Evolutionary conservation across 2,113 vertebrate genomes (phyloP).

Genomic region (Hystrix brachyura): DNA sequence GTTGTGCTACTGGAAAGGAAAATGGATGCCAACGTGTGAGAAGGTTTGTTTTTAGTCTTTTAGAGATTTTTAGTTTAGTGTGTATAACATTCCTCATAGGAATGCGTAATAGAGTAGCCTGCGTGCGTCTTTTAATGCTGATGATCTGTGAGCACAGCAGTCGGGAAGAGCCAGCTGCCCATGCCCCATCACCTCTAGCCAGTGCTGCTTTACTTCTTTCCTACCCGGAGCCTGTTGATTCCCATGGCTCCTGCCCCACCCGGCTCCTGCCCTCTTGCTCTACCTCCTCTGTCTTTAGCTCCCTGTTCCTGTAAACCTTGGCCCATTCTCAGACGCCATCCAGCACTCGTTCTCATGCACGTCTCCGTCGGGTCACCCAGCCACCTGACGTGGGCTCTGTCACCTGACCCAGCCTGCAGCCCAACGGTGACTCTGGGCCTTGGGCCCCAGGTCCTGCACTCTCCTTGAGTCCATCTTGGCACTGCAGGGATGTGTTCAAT

Average conservation of each 20-base stretch:
- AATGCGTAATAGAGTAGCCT: neutral
- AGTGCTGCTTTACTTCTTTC: neutral
- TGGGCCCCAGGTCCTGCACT: neutral
- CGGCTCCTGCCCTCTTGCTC: neutral
- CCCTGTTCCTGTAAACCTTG: fast-evolving
- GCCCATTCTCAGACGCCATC: neutral
- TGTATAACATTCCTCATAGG: neutral
- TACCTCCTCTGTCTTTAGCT: neutral
- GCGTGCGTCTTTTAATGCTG: neutral
- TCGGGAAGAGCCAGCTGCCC: neutral
- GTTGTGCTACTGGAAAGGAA: neutral
- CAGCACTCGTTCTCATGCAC: fast-evolving
- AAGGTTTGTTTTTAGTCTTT: neutral
- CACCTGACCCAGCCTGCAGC: neutral
- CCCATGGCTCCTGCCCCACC: neutral
- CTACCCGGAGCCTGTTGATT: neutral
- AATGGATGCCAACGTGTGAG: neutral
- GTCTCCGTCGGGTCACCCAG: neutral
- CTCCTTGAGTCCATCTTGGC: neutral
- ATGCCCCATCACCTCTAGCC: neutral
- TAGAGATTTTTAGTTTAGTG: neutral
- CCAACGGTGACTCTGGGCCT: neutral
- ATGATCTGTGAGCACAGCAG: neutral
- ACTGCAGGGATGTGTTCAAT: neutral
- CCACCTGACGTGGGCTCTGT: neutral